A percentile compares a stretch with the other conserved stretches of the same genome.
Conservation (phyloP, 2,113 vertebrate species). For the Butorides virescens region DNA sequence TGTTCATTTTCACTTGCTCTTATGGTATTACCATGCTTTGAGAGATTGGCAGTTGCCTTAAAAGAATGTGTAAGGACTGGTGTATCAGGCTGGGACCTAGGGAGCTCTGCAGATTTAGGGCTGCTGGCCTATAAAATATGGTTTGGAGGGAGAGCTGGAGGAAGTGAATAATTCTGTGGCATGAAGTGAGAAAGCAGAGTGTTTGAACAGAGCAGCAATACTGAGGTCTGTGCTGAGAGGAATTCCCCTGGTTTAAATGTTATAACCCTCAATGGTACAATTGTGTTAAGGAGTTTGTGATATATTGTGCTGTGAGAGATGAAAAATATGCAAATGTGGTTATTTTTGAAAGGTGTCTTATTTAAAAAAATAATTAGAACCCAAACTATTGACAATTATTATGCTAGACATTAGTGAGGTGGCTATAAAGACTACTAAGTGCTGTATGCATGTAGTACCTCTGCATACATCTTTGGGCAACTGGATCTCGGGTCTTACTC, state of each 20-base stretch:
- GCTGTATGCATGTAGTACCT: fast-evolving
- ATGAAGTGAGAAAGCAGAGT: neutral
- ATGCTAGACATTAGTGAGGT: neutral
- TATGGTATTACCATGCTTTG: neutral
- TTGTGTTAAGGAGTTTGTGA: neutral
- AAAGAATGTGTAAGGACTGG: neutral
- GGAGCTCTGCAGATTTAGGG: neutral
- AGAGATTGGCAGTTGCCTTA: neutral
- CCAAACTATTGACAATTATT: neutral
- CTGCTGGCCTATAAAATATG: neutral
- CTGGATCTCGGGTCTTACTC: neutral
- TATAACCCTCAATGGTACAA: neutral
- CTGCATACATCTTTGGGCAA: neutral
- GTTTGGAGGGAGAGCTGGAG: neutral
- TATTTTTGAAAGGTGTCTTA: neutral
- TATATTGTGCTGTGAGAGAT: neutral
- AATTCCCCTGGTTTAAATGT: neutral
- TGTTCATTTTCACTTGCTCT: neutral
- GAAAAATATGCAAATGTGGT: neutral
- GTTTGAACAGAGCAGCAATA: neutral
- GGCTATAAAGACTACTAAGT: neutral
- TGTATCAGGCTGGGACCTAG: neutral
- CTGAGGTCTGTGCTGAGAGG: neutral
- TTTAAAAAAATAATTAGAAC: neutral
- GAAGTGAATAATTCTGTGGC: neutral